phyloP scores from a whole-genome alignment of 2,113 vertebrate species.

The Myiozetetes cayanensis region DNA sequence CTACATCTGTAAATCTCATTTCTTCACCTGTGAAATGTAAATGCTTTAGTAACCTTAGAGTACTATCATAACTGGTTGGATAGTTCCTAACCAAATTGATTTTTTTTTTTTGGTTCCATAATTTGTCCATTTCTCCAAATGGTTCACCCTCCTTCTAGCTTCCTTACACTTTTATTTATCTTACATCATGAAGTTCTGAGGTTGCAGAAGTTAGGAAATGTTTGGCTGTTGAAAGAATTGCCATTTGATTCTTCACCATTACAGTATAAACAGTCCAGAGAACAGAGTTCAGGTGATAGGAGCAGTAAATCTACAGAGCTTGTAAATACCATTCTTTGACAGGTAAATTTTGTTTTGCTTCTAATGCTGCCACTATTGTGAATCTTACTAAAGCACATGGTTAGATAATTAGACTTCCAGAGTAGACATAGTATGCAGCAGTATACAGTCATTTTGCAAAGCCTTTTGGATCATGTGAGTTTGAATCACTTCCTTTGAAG shows the following conservation, averaged over 20 bases:
- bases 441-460: neutral
- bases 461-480: neutral
- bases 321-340: neutral
- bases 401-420: neutral
- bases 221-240: neutral
- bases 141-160: neutral
- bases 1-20: neutral
- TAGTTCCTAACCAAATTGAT: neutral
- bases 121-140: neutral
- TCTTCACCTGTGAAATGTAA: neutral
- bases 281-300: neutral
- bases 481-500: constrained; percentile 54
- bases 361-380: neutral
- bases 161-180: neutral
- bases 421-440: neutral
- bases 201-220: neutral
- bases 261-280: neutral
- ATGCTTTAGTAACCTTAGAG: neutral
- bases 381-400: neutral
- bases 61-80: neutral
- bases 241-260: neutral
- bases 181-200: neutral
- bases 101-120: neutral
- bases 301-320: neutral
- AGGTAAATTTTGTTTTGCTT: neutral